Percentiles rank a stretch among this genome's conserved stretches.
These are phyloP conservation scores for Latheticus oryzae DNA, from an alignment of 2,888 invertebrate species.

Conservation along the genomic window DNA sequence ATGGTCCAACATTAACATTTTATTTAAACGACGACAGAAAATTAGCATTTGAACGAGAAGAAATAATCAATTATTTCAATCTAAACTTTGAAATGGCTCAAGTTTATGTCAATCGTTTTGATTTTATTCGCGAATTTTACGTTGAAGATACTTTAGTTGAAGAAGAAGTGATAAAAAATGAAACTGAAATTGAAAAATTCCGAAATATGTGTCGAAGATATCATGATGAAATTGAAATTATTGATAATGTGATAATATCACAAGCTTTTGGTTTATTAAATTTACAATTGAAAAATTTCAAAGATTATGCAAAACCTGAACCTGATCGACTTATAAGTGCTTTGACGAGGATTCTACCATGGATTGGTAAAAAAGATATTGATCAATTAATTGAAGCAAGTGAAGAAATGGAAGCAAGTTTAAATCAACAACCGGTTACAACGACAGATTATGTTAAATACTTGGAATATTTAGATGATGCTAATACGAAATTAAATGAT, in stretches of 20 bases:
- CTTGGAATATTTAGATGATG: slow-evolving; percentile 76
- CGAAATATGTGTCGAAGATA: slow-evolving; percentile 77
- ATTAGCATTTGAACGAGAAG: slow-evolving; percentile 69
- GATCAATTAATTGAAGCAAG: slow-evolving; percentile 70
- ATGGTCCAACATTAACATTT: slow-evolving; percentile 77
- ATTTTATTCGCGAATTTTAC: slow-evolving; percentile 75
- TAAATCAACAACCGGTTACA: slow-evolving; percentile 73
- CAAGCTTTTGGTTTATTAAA: slow-evolving; percentile 81
- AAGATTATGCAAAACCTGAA: slow-evolving; percentile 77
- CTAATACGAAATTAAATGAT: slow-evolving; percentile 73
- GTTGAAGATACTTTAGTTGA: slow-evolving; percentile 77
- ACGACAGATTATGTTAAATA: slow-evolving; percentile 81
- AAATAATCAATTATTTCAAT: slow-evolving; percentile 70
- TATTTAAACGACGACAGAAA: slow-evolving; percentile 76
- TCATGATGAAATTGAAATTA: slow-evolving; percentile 74
- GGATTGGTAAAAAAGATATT: slow-evolving; percentile 75
- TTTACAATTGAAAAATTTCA: slow-evolving; percentile 77
- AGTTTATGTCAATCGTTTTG: slow-evolving; percentile 75
- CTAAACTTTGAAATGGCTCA: slow-evolving; percentile 73
- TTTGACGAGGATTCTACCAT: slow-evolving; percentile 73
- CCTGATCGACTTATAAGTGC: slow-evolving; percentile 77
- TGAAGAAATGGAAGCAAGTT: slow-evolving; percentile 73
- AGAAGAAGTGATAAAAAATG: slow-evolving; percentile 71
- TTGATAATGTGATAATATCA: slow-evolving; percentile 74
- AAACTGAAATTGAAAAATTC: slow-evolving; percentile 75